Base-by-base conservation (phyloP, 2,113 vertebrate genomes). In the Thymallus thymallus region DNA sequence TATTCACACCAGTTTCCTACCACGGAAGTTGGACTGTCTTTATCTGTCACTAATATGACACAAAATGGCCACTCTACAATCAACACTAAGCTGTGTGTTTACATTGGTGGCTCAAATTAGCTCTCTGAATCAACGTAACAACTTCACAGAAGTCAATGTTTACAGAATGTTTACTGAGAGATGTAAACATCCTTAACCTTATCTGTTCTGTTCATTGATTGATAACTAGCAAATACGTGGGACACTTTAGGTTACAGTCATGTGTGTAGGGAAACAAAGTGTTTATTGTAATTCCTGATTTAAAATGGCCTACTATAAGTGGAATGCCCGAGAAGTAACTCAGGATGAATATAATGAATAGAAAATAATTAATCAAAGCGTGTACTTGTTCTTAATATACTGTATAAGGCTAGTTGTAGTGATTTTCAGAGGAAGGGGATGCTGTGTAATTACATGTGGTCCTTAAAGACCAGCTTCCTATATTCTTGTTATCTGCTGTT, bases 121-220 rank as follows among this genome's bases (percentile, higher is more conserved):
- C 76, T 64, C n/a, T 74, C 46, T 76, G 20, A 61, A 68, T 81
- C 81, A 80, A 83, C 81, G 68, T 82, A 81, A 84, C 82, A 73
- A 73, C 74, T 74, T 58, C 61, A 73, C 78, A 69, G 75, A n/a
- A n/a, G n/a, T n/a, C n/a, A n/a, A n/a, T n/a, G n/a, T n/a, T n/a
- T n/a, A n/a, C n/a, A n/a, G n/a, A n/a, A n/a, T n/a, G n/a, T n/a
- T n/a, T n/a, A n/a, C n/a, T n/a, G n/a, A n/a, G n/a, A n/a, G n/a
- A n/a, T n/a, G n/a, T n/a, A 93, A 94, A 94, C 93, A 92, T 91
- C 92, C 93, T 91, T 86, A 74, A 65, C 72, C 82, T 92, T 93
- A 93, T 94, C 91, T 77, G 18, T 60, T 24, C 62, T 86, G 69
- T 77, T 77, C 6, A 66, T 64, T 86, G 76, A 70, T 71, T 61